Base-by-base conservation (phyloP, 2,113 vertebrate genomes). In the Rhinopomastus cyanomelas region DNA sequence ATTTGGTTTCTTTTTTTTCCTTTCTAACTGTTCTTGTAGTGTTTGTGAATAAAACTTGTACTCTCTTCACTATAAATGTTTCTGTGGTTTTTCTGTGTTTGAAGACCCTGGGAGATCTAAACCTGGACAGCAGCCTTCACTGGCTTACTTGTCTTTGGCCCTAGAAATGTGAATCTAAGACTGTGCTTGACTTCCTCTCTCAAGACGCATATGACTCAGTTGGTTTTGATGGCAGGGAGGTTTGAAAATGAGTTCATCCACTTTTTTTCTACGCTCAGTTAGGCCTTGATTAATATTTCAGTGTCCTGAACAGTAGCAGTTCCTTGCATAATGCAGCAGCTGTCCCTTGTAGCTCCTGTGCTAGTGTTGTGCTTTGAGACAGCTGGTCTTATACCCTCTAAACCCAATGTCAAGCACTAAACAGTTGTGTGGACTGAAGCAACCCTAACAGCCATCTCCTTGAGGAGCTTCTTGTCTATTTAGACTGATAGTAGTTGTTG, bases 241-340 rank as follows among this genome's bases (percentile, higher is more conserved):
- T 53, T 80, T 88, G 57, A 81, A n/a, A 51, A 6, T 32, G 19
- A 51, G 46, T 39, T 80, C 17, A 61, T 67, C 12, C 8, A 3
- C 9, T 12, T 87, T 92, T 87, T 92, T 72, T 57, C 19, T 57
- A 20, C 61, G 59, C 42, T 87, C 30, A 6, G n/a, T 88, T 81
- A 87, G 62, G 66, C 20, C 30, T 89, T 90, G 46, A 85, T 92
- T 92, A 82, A 79, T 71, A 88, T 76, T 95, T 42, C 22, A 27
- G 48, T 23, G n/a, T 61, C 75, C 59, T 90, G 37, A 84, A 29
- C 8, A 69, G 29, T 3, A 79, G 59, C 1, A 3, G 6, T 62
- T 85, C n/a, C 27, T 78, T 85, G 59, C 67, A 62, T 73, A 90
- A 90, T 66, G 20, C 62, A 87, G 16, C 62, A 85, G 27, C 87